Evolutionary conservation across 2,888 invertebrate species (phyloP).

Genomic region (Dryocosmus kuriphilus): DNA sequence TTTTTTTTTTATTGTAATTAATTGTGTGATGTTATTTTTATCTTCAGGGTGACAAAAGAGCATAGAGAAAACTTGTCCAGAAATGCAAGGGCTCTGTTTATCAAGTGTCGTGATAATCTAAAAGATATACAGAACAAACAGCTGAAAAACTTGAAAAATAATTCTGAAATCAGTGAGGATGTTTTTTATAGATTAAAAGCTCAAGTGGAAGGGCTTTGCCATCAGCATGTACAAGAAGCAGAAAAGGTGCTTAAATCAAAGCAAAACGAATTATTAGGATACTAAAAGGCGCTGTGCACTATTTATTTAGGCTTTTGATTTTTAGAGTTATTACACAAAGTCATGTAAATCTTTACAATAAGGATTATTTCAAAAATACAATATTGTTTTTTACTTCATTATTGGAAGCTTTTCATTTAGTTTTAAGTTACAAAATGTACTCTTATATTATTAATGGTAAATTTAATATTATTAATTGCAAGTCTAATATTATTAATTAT

Average conservation of each 20-base stretch:
- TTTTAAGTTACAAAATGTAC: too few species aligned
- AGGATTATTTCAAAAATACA: not conserved
- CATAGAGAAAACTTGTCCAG: conserved; percentile 93
- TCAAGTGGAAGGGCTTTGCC: conserved; percentile 85
- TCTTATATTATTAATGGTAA: too few species aligned
- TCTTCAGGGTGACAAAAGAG: conserved; percentile 90
- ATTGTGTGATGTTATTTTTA: conserved; percentile 48
- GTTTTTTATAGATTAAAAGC: conserved; percentile 82
- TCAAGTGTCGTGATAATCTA: conserved; percentile 88
- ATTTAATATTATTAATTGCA: too few species aligned
- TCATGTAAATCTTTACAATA: not conserved
- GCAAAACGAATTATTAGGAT: conserved; percentile 86
- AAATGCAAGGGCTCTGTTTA: conserved; percentile 90
- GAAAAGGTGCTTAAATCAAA: conserved; percentile 84
- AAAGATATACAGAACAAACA: conserved; percentile 87
- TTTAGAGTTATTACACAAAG: not conserved
- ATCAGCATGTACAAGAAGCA: conserved; percentile 83
- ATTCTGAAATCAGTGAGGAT: conserved; percentile 86
- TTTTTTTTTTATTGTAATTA: not conserved
- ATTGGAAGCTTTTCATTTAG: not conserved
- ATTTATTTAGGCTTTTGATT: not conserved
- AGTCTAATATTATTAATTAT: too few species aligned
- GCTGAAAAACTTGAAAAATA: conserved; percentile 85
- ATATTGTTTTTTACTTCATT: not conserved
- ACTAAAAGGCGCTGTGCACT: not conserved